These are phyloP conservation scores for Archips crataeganus DNA, from an alignment of 2,888 invertebrate species.

Conservation along the genomic window DNA sequence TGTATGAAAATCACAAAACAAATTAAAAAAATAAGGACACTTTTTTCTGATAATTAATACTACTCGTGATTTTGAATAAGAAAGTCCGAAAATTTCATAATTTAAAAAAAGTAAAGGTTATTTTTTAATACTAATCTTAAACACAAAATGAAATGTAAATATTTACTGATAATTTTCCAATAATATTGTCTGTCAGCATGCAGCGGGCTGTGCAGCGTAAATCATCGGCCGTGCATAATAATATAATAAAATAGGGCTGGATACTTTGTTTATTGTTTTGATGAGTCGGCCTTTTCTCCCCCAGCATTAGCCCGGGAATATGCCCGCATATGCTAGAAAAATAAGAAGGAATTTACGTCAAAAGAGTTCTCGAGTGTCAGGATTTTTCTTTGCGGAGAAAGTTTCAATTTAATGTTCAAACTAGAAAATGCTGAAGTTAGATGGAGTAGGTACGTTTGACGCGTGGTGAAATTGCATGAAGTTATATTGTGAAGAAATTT, in stretches of 20 bases:
- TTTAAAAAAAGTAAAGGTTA: no score
- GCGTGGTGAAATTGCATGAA: conserved; percentile 20
- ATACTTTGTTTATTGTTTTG: conserved; percentile 87
- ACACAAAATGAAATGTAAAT: neutral
- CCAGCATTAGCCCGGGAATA: conserved; percentile 55
- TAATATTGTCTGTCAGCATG: conserved; percentile 51
- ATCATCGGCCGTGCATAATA: conserved; percentile 84
- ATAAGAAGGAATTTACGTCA: conserved; percentile 53
- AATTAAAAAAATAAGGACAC: no score
- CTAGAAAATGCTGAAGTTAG: conserved; percentile 21
- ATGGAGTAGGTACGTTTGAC: conserved; percentile 8
- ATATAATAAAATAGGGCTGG: conserved; percentile 82
- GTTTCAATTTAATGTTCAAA: conserved; percentile 6
- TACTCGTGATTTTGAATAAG: no score
- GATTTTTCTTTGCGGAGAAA: conserved; percentile 33
- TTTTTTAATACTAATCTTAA: neutral
- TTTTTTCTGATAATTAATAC: no score
- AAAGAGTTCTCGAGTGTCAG: conserved; percentile 18
- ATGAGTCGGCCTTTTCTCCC: conserved; percentile 81
- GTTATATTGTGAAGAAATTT: conserved; percentile 37
- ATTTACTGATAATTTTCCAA: conserved; percentile 21
- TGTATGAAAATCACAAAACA: no score
- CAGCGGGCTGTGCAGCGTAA: conserved; percentile 76
- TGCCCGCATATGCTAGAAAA: conserved; percentile 75
- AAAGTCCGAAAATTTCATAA: no score